These are phyloP conservation scores for Ellobium chinense DNA, from an alignment of 2,888 invertebrate species.

Conservation along the genomic window DNA sequence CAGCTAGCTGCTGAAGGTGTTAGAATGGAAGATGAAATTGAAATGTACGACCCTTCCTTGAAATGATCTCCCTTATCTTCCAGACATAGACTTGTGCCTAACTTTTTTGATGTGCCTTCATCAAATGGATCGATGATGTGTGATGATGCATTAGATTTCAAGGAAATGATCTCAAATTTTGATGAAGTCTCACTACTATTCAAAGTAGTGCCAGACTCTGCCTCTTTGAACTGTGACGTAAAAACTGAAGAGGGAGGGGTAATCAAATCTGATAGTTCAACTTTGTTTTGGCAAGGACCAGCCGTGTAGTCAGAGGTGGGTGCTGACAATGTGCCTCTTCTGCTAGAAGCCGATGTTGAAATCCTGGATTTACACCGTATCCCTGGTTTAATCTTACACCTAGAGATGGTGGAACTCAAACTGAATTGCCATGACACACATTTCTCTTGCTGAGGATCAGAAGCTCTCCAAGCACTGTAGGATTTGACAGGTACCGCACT, in stretches of 20 bases:
- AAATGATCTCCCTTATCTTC: background rate
- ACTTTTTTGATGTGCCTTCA: background rate
- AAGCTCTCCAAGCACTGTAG: background rate
- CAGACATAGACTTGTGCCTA: background rate
- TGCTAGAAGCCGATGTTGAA: background rate
- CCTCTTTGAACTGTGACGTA: background rate
- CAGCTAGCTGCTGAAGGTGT: background rate
- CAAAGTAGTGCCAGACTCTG: background rate
- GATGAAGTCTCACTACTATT: background rate
- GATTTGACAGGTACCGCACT: background rate
- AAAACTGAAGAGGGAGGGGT: no score
- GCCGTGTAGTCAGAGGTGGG: background rate
- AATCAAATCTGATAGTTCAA: no score
- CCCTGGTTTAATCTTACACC: background rate
- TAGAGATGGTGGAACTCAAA: no score
- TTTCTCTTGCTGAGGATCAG: no score
- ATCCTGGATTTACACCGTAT: background rate
- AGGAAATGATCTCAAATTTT: no score
- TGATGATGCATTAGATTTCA: no score
- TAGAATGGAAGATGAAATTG: background rate
- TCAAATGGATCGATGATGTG: background rate
- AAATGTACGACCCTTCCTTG: background rate
- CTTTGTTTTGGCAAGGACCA: background rate
- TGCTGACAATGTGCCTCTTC: background rate
- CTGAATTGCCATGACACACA: no score